phyloP scores from a whole-genome alignment of 1,140 invertebrate genomes.

The Zaprionus kolodkinae region DNA sequence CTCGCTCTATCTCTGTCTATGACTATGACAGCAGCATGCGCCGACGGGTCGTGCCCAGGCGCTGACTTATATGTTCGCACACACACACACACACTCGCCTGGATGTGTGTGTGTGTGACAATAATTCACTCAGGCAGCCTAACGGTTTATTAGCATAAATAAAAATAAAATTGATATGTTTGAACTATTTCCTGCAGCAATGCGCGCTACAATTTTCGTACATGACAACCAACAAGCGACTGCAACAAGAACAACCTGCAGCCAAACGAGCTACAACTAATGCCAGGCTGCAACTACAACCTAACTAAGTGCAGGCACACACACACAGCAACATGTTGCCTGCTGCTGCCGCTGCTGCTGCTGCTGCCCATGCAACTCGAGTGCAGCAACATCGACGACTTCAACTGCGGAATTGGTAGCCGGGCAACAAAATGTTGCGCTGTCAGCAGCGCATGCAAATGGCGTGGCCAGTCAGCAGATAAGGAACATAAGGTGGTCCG shows the following conservation, averaged over 20 bases:
- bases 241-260: slow-evolving; percentile 79
- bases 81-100: not conserved
- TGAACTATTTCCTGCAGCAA: slow-evolving; percentile 82
- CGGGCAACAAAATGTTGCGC: slow-evolving; percentile 77
- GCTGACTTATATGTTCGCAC: slow-evolving; percentile 26
- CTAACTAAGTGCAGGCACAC: slow-evolving; percentile 58
- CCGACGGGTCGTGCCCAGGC: slow-evolving; percentile 62
- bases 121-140: slow-evolving; percentile 75
- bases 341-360: slow-evolving; percentile 22
- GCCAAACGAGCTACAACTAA: slow-evolving; percentile 58
- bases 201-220: slow-evolving; percentile 81
- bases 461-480: slow-evolving; percentile 58
- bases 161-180: slow-evolving; percentile 83
- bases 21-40: slow-evolving; percentile 41
- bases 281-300: slow-evolving; percentile 53
- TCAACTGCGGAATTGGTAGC: slow-evolving; percentile 75
- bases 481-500: slow-evolving; percentile 45
- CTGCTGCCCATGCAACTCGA: slow-evolving; percentile 41
- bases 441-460: slow-evolving; percentile 79
- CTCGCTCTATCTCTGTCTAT: slow-evolving; percentile 5
- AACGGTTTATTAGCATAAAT: slow-evolving; percentile 82
- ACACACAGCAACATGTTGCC: slow-evolving; percentile 31
- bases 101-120: slow-evolving; percentile 39
- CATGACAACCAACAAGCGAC: slow-evolving; percentile 78
- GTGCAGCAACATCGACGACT: slow-evolving; percentile 15